phyloP scores from a whole-genome alignment of 2,797 vertebrate genomes.

The Erpetoichthys calabaricus region DNA sequence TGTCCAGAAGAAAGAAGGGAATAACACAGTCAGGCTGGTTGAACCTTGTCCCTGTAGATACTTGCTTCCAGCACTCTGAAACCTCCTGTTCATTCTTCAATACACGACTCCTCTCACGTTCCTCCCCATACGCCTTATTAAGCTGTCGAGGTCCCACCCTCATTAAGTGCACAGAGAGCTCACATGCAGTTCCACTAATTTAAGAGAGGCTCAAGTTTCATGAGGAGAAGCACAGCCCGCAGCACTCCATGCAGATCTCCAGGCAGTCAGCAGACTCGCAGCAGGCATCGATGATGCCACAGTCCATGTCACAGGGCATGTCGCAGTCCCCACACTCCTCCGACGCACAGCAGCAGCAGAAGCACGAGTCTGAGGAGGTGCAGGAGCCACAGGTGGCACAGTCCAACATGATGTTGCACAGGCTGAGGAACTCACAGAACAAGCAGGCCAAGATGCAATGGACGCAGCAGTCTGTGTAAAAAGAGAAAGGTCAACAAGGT shows the following conservation, averaged over 20 bases:
- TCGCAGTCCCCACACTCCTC: conserved; percentile 90
- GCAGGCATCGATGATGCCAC: conserved; percentile 94
- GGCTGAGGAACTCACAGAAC: conserved; percentile 92
- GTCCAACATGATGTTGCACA: conserved; percentile 92
- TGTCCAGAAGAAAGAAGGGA: too few relatives aligned
- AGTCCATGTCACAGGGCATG: conserved; percentile 95
- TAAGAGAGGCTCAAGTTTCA: conserved; percentile 34
- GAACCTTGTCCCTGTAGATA: not conserved
- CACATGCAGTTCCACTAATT: not conserved
- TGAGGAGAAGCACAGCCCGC: conserved; percentile 93
- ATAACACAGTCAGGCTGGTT: too few relatives aligned
- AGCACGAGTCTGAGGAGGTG: conserved; percentile 76
- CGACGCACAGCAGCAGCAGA: conserved; percentile 88
- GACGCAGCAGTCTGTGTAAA: conserved; percentile 77
- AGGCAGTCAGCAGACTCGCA: conserved; percentile 96
- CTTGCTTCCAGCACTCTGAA: not conserved
- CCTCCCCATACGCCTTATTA: too few relatives aligned
- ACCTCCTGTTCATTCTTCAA: too few relatives aligned
- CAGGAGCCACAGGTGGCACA: conserved; percentile 92
- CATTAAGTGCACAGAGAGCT: too few relatives aligned
- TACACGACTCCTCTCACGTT: too few relatives aligned
- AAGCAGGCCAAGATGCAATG: conserved; percentile 95
- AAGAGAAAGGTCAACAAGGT: not conserved
- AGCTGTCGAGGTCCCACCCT: too few relatives aligned
- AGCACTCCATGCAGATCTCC: conserved; percentile 99